Percentiles rank a stretch among this genome's conserved stretches.
Conservation (phyloP, 2,113 vertebrate species). For the Tylochromis polylepis region DNA sequence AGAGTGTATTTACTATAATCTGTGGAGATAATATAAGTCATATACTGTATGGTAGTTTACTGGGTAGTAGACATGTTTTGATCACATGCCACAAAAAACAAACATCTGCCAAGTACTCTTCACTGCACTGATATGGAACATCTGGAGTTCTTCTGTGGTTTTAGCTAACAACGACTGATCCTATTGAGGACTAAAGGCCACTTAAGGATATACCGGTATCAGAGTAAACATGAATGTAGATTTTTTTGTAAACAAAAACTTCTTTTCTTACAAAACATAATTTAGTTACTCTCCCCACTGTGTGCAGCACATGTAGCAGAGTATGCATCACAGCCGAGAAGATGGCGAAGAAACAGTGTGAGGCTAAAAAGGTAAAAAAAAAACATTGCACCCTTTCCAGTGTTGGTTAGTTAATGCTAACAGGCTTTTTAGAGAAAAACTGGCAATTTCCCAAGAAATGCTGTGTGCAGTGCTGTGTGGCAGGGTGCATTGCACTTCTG, state of each 20-base stretch:
- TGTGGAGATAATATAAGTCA: neutral
- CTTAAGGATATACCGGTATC: neutral
- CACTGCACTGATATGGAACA: neutral
- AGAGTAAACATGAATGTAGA: neutral
- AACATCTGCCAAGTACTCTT: neutral
- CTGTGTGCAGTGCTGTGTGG: neutral
- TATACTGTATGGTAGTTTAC: accelerated
- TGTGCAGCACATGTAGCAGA: neutral
- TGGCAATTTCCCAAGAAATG: neutral
- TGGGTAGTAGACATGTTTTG: neutral
- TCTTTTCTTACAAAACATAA: neutral
- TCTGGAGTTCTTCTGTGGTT: neutral
- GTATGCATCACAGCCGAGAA: neutral
- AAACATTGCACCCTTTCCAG: neutral
- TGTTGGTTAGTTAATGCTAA: neutral
- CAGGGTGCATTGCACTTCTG: neutral
- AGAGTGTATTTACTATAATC: neutral
- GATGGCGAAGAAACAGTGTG: neutral
- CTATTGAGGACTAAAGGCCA: neutral
- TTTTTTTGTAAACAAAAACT: too few relatives aligned
- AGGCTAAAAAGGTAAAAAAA: neutral
- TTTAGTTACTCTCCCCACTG: neutral
- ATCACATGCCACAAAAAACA: neutral
- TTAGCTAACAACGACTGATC: neutral
- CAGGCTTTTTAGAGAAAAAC: neutral